These are phyloP conservation scores for Abramis brama DNA, from an alignment of 2,113 vertebrate species.

Conservation along the genomic window DNA sequence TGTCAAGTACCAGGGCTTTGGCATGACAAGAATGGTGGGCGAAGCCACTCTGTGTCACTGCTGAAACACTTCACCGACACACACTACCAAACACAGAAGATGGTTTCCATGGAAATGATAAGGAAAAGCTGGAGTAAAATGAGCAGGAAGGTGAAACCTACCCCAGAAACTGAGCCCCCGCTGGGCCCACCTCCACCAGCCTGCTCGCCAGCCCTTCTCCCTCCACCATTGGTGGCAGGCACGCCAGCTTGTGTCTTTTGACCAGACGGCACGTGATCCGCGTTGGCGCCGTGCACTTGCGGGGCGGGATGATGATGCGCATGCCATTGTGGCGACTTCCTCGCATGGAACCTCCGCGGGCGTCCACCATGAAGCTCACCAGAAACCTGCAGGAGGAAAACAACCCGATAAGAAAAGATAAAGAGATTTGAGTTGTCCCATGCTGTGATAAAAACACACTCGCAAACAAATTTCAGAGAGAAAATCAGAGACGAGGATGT, in stretches of 20 bases:
- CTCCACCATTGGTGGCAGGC: slow-evolving; percentile 97
- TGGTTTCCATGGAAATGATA: slow-evolving; percentile 56
- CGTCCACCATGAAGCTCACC: slow-evolving; percentile 99
- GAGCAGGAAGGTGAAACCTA: slow-evolving; percentile 70
- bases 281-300: slow-evolving; percentile 96
- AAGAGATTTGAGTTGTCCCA: slow-evolving; percentile 59
- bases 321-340: slow-evolving; percentile 97
- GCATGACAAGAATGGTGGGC: slow-evolving; percentile 22
- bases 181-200: slow-evolving; percentile 95
- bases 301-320: slow-evolving; percentile 96
- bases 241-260: slow-evolving; percentile 95
- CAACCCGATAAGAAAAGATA: slow-evolving; percentile 22
- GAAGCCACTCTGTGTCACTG: slow-evolving; percentile 25
- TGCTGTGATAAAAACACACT: slow-evolving; percentile 69
- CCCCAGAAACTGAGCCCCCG: slow-evolving; percentile 98
- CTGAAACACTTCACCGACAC: slow-evolving; percentile 42
- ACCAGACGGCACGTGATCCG: slow-evolving; percentile 97
- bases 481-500: slow-evolving; percentile 22
- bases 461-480: slow-evolving; percentile 47
- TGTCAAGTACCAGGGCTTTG: slow-evolving; percentile 8
- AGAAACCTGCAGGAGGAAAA: slow-evolving; percentile 82
- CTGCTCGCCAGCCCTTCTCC: slow-evolving; percentile 97
- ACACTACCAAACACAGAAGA: slow-evolving; percentile 57
- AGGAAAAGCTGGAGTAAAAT: slow-evolving; percentile 21
- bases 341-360: slow-evolving; percentile 96